A percentile compares a stretch with the other conserved stretches of the same genome.
Conservation (phyloP, 2,797 vertebrate species). For the Micropoecilia bifurca region DNA sequence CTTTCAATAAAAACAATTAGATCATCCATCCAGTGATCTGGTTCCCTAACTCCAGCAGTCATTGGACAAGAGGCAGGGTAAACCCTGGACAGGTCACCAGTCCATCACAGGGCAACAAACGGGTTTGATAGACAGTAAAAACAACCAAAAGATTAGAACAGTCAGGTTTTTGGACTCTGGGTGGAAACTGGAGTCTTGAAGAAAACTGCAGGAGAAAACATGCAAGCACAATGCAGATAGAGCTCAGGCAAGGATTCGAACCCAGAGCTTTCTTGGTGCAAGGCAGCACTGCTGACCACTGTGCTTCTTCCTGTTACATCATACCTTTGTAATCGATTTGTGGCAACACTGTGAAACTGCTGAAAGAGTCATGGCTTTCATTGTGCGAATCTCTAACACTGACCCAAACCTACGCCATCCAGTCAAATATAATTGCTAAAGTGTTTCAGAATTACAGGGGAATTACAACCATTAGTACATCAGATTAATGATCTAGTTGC, state of each 20-base stretch:
- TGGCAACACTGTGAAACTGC: not conserved
- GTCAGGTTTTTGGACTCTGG: not conserved
- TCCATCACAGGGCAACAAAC: not conserved
- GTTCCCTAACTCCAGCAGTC: not conserved
- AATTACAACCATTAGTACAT: not conserved
- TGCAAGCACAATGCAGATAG: not conserved
- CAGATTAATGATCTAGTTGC: not conserved
- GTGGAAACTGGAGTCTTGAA: not conserved
- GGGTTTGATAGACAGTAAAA: not conserved
- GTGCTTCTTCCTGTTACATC: not conserved
- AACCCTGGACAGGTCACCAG: not conserved
- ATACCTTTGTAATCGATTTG: not conserved
- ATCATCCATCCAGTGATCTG: not conserved
- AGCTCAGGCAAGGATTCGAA: not conserved
- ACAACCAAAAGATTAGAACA: not conserved
- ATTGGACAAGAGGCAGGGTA: not conserved
- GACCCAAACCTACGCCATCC: not conserved
- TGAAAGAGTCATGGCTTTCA: not conserved
- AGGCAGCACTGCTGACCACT: not conserved
- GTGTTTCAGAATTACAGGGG: slow-evolving; percentile 1
- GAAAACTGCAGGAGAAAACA: not conserved
- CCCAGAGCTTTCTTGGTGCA: not conserved
- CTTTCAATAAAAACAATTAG: not conserved
- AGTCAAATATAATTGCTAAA: not conserved
- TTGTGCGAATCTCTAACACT: not conserved